These are phyloP conservation scores for Pelobates cultripes DNA, from an alignment of 2,797 vertebrate species.

Conservation along the genomic window DNA sequence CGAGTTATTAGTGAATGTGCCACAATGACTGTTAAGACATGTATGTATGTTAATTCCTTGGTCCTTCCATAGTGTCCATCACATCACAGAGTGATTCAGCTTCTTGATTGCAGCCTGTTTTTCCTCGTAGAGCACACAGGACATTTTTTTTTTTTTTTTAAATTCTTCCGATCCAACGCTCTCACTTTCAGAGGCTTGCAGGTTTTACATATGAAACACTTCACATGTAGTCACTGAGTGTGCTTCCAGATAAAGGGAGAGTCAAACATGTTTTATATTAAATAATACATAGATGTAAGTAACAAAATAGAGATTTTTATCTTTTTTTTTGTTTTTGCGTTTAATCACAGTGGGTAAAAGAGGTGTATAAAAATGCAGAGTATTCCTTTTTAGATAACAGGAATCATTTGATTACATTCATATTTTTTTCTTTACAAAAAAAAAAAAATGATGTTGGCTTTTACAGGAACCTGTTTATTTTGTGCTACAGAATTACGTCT, in stretches of 20 bases:
- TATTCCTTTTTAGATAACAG: conserved; percentile 71
- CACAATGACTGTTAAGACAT: conserved; percentile 53
- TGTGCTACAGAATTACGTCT: conserved; percentile 63
- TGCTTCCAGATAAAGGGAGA: conserved; percentile 65
- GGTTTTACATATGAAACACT: conserved; percentile 39
- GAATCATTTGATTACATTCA: conserved; percentile 72
- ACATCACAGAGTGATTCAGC: conserved; percentile 1
- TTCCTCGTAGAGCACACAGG: conserved; percentile 73
- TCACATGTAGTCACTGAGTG: conserved; percentile 56
- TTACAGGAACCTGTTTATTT: conserved; percentile 70
- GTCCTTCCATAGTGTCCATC: neutral
- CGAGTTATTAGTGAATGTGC: conserved; percentile 89
- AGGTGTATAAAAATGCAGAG: conserved; percentile 84
- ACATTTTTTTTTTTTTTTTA: conserved; percentile 63
- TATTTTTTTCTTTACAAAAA: conserved; percentile 56
- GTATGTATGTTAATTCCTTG: conserved; percentile 1
- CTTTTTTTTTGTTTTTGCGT: conserved; percentile 15
- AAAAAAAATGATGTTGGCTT: conserved; percentile 66
- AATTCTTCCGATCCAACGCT: conserved; percentile 62
- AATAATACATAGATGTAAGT: conserved; percentile 47
- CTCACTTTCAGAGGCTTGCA: conserved; percentile 1
- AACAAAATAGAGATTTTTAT: no score
- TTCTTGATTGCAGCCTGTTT: conserved; percentile 67
- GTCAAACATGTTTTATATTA: conserved; percentile 7
- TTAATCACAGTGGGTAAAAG: conserved; percentile 86